These are phyloP conservation scores for Leptopterna dolabrata DNA, from an alignment of 2,888 invertebrate genomes.

Conservation along the genomic window DNA sequence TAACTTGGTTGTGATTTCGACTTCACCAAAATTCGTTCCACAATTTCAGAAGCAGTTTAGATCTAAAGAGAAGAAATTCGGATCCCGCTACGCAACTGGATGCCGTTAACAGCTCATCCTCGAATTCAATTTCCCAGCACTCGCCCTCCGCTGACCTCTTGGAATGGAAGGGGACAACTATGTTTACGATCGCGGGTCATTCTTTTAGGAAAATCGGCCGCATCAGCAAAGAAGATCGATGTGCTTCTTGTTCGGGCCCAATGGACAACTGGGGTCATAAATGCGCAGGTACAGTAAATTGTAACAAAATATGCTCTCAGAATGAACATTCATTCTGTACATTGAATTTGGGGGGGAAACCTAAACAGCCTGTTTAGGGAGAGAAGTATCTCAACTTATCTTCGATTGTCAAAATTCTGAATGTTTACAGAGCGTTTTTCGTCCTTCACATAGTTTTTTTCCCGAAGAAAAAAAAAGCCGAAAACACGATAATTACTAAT, in stretches of 20 bases:
- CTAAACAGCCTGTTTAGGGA: no score
- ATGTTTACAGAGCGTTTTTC: no score
- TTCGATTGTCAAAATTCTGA: no score
- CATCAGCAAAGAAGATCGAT: slow-evolving; percentile 84
- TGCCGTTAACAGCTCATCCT: slow-evolving; percentile 7
- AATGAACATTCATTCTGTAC: not conserved
- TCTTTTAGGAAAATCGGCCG: slow-evolving; percentile 77
- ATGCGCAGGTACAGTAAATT: slow-evolving; percentile 72
- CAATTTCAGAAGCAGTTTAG: slow-evolving; percentile 43
- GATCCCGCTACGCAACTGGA: slow-evolving; percentile 73
- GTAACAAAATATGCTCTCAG: not conserved
- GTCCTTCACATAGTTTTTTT: no score
- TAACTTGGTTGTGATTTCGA: not conserved
- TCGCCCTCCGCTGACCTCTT: slow-evolving; percentile 65
- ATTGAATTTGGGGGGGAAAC: no score
- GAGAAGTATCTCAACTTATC: no score
- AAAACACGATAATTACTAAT: no score
- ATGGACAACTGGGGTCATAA: slow-evolving; percentile 86
- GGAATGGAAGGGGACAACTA: slow-evolving; percentile 72
- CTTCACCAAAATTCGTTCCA: not conserved
- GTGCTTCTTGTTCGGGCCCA: slow-evolving; percentile 80
- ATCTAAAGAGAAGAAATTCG: slow-evolving; percentile 74
- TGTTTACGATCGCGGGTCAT: slow-evolving; percentile 81
- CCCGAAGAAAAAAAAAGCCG: no score
- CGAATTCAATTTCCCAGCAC: slow-evolving; percentile 54